Evolutionary conservation across 2,888 invertebrate genomes (phyloP).

Genomic region (Phytoseiulus persimilis): DNA sequence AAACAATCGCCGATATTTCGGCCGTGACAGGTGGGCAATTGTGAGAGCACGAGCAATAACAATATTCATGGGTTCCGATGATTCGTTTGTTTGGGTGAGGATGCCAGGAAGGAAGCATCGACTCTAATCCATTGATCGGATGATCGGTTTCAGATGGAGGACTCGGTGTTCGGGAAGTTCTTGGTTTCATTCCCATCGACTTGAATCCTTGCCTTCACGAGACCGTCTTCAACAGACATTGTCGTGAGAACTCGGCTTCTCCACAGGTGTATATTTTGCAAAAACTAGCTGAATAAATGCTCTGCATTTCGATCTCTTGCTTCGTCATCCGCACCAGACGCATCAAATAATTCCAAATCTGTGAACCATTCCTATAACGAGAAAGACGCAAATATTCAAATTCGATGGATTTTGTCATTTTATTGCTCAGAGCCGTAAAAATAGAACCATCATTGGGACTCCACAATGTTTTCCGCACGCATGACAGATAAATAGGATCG

Average conservation of each 20-base stretch:
- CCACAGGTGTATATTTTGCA: not conserved
- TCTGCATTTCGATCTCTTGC: not conserved
- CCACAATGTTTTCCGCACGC: too few relatives aligned
- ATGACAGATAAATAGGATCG: too few relatives aligned
- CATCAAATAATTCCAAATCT: too few relatives aligned
- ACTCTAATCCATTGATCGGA: not conserved
- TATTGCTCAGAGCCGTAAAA: too few relatives aligned
- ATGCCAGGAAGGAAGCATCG: too few relatives aligned
- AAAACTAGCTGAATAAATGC: not conserved
- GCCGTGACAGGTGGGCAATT: not conserved
- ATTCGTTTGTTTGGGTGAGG: too few relatives aligned
- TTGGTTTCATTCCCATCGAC: not conserved
- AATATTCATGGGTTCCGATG: too few relatives aligned
- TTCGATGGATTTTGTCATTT: too few relatives aligned
- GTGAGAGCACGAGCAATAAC: too few relatives aligned
- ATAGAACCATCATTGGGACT: too few relatives aligned
- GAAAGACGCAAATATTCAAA: too few relatives aligned
- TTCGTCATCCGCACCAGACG: not conserved
- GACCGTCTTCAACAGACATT: not conserved
- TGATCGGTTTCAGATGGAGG: not conserved
- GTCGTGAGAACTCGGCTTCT: not conserved
- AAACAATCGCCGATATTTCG: not conserved
- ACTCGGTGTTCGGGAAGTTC: not conserved
- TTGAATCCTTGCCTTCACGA: not conserved
- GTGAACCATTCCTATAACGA: too few relatives aligned